These are phyloP conservation scores for Parazoanthus darwini DNA, from an alignment of 92 coral and sea anemone genomes.

Conservation along the genomic window DNA sequence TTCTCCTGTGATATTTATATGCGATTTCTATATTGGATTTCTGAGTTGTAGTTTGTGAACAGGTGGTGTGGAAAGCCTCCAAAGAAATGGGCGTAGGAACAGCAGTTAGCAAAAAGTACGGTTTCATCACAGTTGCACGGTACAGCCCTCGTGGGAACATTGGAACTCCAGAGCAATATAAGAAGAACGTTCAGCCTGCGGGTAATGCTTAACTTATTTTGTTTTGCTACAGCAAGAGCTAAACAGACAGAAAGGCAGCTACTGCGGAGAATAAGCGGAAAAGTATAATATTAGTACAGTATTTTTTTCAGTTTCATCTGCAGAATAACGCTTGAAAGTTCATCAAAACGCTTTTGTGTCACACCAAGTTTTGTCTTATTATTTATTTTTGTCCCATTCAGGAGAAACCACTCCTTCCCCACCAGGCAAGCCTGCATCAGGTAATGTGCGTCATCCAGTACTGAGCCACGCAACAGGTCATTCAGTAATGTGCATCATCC, in stretches of 20 bases:
- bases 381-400: not conserved
- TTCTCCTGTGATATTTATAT: too few species aligned
- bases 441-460: not conserved
- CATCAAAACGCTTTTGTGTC: not conserved
- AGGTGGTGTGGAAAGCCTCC: slow-evolving; percentile 91
- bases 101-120: slow-evolving; percentile 72
- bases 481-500: not conserved
- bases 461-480: not conserved
- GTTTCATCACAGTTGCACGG: slow-evolving; percentile 86
- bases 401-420: slow-evolving; percentile 7
- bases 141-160: slow-evolving; percentile 76
- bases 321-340: not conserved
- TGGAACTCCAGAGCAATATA: slow-evolving; percentile 59
- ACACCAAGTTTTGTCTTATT: not conserved
- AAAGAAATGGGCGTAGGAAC: slow-evolving; percentile 88
- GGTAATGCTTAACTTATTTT: not conserved
- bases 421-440: not conserved
- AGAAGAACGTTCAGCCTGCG: slow-evolving; percentile 56
- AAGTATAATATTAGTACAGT: not conserved
- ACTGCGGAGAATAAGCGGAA: not conserved
- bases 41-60: not conserved
- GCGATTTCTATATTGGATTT: too few species aligned
- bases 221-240: not conserved
- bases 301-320: too few species aligned
- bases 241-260: not conserved